Evolutionary conservation across 2,113 vertebrate species (phyloP).

Genomic region (Mastomys coucha): DNA sequence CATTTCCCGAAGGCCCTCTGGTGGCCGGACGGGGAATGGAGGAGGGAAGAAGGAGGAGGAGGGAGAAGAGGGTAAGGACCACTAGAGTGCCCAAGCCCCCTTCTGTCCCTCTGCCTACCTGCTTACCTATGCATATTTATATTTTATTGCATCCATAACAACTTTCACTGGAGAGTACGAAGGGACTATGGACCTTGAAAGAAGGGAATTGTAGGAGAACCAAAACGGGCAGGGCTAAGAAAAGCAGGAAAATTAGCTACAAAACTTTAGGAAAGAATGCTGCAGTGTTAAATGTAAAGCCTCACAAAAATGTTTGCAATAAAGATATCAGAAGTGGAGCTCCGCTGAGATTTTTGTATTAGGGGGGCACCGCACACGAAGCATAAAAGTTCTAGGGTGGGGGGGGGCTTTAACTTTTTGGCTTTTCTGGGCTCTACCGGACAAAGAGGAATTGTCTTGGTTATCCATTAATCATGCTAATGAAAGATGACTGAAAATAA

Average conservation of each 20-base stretch:
- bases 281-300: neutral
- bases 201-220: neutral
- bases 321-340: neutral
- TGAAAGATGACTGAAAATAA: neutral
- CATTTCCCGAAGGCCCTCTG: neutral
- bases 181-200: neutral
- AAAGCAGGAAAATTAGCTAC: neutral
- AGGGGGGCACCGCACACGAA: neutral
- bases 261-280: neutral
- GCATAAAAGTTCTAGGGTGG: neutral
- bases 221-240: neutral
- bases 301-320: neutral
- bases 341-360: neutral
- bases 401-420: neutral
- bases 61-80: neutral
- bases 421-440: neutral
- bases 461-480: neutral
- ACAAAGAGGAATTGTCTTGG: neutral
- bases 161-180: neutral
- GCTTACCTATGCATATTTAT: neutral
- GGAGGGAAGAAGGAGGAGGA: too few species aligned
- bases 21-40: neutral
- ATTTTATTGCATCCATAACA: neutral
- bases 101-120: neutral
- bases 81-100: too few species aligned